phyloP scores from a whole-genome alignment of 2,888 invertebrate species.

The Chrysolina americana region DNA sequence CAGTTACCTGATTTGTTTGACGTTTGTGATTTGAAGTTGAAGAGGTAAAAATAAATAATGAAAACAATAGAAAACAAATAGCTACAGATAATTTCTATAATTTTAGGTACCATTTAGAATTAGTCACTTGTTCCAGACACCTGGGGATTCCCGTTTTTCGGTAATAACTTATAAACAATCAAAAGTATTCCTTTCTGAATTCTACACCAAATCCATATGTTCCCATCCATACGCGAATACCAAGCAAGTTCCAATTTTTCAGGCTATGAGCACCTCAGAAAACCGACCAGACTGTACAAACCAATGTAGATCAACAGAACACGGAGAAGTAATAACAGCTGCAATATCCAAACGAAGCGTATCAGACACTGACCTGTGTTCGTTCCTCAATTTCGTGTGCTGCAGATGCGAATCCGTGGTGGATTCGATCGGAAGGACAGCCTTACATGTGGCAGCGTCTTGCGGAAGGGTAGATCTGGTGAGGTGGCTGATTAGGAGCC shows the following conservation, averaged over 20 bases:
- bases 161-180: neutral
- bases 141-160: neutral
- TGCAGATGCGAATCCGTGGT: constrained; percentile 67
- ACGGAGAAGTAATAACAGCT: constrained; percentile 75
- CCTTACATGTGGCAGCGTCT: constrained; percentile 85
- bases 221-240: neutral
- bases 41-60: neutral
- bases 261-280: constrained; percentile 18
- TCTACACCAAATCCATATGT: neutral
- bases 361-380: constrained; percentile 72
- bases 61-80: neutral
- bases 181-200: neutral
- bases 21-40: neutral
- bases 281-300: constrained; percentile 72
- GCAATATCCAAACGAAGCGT: constrained; percentile 78
- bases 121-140: neutral
- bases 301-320: constrained; percentile 73
- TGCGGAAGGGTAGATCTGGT: constrained; percentile 79
- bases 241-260: neutral
- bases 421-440: constrained; percentile 78
- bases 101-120: neutral
- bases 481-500: constrained; percentile 73
- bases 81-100: neutral
- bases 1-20: neutral
- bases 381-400: constrained; percentile 66